Evolutionary conservation across 2,888 invertebrate genomes (phyloP).

Genomic region (Beris morrisii): DNA sequence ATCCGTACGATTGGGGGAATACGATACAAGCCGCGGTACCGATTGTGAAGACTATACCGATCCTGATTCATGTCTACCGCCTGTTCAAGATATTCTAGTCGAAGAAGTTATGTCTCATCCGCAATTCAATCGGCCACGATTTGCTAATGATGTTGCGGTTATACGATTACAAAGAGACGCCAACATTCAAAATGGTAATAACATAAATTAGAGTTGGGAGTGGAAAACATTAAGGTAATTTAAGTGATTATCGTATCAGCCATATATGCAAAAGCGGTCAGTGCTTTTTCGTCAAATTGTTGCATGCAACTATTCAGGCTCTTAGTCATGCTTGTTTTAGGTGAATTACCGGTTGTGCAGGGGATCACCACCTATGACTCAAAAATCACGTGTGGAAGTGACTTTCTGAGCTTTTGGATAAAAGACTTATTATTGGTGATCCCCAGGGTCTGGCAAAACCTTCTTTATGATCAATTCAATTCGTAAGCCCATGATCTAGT

Average conservation of each 20-base stretch:
- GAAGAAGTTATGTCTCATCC: slow-evolving; percentile 58
- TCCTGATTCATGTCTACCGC: slow-evolving; percentile 49
- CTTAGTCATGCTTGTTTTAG: no score
- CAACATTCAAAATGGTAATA: slow-evolving; percentile 40
- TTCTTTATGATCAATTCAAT: no score
- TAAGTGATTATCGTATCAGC: not conserved
- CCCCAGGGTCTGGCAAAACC: no score
- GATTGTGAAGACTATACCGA: slow-evolving; percentile 47
- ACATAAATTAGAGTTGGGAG: not conserved
- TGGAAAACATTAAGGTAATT: not conserved
- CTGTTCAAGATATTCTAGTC: slow-evolving; percentile 52
- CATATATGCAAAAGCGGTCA: no score
- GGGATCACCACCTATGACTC: no score
- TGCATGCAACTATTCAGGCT: no score
- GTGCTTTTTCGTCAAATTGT: no score
- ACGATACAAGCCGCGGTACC: slow-evolving; percentile 45
- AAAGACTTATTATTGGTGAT: no score
- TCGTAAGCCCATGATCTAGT: no score
- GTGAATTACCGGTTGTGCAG: no score
- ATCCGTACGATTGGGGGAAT: slow-evolving; percentile 56
- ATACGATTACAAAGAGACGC: slow-evolving; percentile 54
- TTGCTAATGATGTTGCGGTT: slow-evolving; percentile 64
- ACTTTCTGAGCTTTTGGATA: no score
- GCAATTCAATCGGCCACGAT: slow-evolving; percentile 52
- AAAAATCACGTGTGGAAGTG: no score